These are phyloP conservation scores for Coracias cyanogaster DNA, from an alignment of 2,797 vertebrate species.

Conservation along the genomic window DNA sequence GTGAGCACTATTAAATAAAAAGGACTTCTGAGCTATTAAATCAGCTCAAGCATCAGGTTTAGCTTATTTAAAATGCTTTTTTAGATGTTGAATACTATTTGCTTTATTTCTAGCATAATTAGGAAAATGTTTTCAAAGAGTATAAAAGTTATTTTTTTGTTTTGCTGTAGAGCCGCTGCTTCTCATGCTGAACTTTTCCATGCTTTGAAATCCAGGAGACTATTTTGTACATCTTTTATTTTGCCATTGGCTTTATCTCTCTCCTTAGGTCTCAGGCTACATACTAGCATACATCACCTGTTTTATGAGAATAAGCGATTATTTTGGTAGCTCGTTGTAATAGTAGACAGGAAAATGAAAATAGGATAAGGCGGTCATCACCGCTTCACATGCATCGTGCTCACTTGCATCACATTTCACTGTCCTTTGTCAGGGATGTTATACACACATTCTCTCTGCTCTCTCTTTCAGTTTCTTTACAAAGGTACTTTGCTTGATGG, in stretches of 20 bases:
- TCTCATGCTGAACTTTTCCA: not conserved
- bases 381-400: not conserved
- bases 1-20: not conserved
- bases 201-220: not conserved
- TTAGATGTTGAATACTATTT: not conserved
- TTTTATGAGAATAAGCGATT: not conserved
- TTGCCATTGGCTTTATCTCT: not conserved
- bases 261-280: not conserved
- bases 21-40: not conserved
- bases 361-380: not conserved
- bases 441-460: accelerated
- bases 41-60: not conserved
- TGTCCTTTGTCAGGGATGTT: not conserved
- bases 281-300: accelerated
- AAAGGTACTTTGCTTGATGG: not conserved
- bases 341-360: not conserved
- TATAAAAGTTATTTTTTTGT: not conserved
- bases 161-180: not conserved
- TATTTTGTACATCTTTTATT: not conserved
- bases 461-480: not conserved
- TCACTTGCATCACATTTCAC: not conserved
- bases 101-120: not conserved
- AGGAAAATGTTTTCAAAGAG: not conserved
- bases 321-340: not conserved
- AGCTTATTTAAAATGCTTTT: not conserved